Evolutionary conservation across 2,113 vertebrate species (phyloP).

Genomic region (Dasyprocta punctata): DNA sequence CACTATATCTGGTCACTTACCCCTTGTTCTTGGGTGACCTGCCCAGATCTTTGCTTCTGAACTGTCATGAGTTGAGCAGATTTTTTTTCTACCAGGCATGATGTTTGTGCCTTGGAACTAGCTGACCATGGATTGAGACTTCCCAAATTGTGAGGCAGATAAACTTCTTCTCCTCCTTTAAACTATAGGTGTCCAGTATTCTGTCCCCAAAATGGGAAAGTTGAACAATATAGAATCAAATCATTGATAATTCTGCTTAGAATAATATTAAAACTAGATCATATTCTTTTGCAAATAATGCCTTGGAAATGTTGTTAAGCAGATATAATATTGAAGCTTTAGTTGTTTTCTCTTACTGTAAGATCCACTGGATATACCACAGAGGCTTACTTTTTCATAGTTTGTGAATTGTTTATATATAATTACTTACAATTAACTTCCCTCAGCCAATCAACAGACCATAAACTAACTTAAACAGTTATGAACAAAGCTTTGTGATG

Average conservation of each 20-base stretch:
- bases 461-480: conserved; percentile 85
- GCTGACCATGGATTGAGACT: background rate
- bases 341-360: conserved; percentile 65
- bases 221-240: background rate
- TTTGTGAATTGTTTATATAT: conserved; percentile 83
- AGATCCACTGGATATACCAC: conserved; percentile 67
- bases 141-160: background rate
- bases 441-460: conserved; percentile 83
- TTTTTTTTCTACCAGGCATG: background rate
- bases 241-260: conserved; percentile 17
- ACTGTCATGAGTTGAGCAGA: background rate
- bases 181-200: background rate
- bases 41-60: background rate
- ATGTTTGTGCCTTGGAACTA: background rate
- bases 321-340: conserved; percentile 66
- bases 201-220: background rate
- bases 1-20: background rate
- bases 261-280: conserved; percentile 48
- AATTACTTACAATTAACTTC: conserved; percentile 87
- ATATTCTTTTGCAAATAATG: conserved; percentile 66
- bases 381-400: conserved; percentile 74
- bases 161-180: background rate
- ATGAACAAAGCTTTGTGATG: conserved; percentile 81
- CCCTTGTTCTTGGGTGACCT: background rate
- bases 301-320: conserved; percentile 31